Evolutionary conservation across 2,113 vertebrate species (phyloP).

Genomic region (Cyanoramphus novaezelandiae): DNA sequence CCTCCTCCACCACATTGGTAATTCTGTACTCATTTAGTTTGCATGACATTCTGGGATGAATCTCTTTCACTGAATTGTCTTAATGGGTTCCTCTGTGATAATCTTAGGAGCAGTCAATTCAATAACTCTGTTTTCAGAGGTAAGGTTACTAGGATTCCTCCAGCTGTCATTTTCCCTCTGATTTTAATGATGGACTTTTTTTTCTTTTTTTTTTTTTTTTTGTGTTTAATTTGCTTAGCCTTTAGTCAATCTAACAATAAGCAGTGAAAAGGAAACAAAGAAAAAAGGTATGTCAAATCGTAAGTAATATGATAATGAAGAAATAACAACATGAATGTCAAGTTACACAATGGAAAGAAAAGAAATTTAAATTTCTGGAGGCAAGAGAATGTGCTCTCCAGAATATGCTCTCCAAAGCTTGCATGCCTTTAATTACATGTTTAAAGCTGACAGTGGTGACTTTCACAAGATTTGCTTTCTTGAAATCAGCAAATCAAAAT

Average conservation of each 20-base stretch:
- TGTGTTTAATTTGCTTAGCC: not conserved
- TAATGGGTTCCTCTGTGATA: not conserved
- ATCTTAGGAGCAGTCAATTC: not conserved
- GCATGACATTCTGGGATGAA: not conserved
- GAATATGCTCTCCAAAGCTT: not conserved
- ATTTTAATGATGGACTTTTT: not conserved
- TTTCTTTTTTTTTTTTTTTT: not conserved
- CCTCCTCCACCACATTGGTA: not conserved
- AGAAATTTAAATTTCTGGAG: not conserved
- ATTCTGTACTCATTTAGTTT: not conserved
- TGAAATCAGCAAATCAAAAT: not conserved
- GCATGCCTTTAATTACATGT: not conserved
- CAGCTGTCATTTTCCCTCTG: not conserved
- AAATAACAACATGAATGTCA: not conserved
- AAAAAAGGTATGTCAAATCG: not conserved
- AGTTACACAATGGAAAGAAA: not conserved
- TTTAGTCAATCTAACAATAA: not conserved
- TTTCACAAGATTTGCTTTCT: not conserved
- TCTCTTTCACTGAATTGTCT: not conserved
- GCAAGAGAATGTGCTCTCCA: rapidly evolving
- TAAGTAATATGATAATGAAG: not conserved
- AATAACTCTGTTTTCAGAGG: not conserved
- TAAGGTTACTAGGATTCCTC: not conserved
- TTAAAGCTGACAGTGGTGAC: not conserved
- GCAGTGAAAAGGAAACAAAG: not conserved